Percentiles rank a stretch among this genome's conserved stretches.
phyloP scores from a whole-genome alignment of 2,113 vertebrate genomes.

The Neomonachus schauinslandi region DNA sequence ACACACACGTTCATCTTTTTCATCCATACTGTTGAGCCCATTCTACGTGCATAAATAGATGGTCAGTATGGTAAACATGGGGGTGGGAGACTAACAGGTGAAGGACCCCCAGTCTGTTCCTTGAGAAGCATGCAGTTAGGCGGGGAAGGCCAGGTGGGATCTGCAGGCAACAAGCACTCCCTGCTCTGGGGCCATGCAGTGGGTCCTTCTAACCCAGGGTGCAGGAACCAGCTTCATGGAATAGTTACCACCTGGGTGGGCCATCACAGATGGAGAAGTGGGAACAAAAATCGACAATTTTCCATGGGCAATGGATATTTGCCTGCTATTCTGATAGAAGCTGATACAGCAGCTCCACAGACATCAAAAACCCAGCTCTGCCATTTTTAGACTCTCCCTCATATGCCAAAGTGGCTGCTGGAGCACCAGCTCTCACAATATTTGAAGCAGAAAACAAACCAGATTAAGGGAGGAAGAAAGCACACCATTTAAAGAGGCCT shows the following conservation, averaged over 20 bases:
- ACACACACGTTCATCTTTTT: background rate
- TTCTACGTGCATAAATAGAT: background rate
- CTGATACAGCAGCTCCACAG: accelerated
- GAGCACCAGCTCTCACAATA: background rate
- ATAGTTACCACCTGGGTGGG: accelerated
- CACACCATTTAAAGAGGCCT: background rate
- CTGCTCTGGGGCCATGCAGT: background rate
- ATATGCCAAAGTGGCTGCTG: background rate
- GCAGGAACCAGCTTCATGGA: no score
- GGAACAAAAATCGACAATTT: background rate
- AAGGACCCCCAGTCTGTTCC: accelerated
- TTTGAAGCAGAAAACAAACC: background rate
- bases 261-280: background rate
- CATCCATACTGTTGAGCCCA: no score
- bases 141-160: background rate
- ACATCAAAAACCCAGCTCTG: no score
- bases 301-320: background rate
- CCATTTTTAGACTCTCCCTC: background rate
- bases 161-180: accelerated
- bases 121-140: background rate
- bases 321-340: background rate
- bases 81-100: accelerated
- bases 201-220: accelerated
- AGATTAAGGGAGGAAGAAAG: background rate
- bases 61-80: accelerated